Percentiles rank a stretch among this genome's conserved stretches.
These are phyloP conservation scores for Ceyx cyanopectus DNA, from an alignment of 2,113 vertebrate species.

Conservation along the genomic window DNA sequence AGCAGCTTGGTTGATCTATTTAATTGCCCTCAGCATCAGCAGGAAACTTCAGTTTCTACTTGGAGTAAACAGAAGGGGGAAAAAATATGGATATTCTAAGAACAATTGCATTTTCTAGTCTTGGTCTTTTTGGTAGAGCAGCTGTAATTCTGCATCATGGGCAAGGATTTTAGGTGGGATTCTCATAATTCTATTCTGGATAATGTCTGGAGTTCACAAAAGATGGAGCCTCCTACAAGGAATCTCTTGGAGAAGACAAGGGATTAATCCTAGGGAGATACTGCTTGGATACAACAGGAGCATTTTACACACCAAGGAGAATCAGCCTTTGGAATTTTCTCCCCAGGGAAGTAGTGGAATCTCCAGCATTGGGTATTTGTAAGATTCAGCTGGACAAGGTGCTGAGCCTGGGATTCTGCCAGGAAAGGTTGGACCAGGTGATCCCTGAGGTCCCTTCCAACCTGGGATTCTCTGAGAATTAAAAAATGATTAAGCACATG, in stretches of 20 bases:
- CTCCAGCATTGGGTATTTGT: not conserved
- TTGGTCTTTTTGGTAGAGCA: not conserved
- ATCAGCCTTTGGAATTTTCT: not conserved
- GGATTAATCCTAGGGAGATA: not conserved
- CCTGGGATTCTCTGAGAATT: not conserved
- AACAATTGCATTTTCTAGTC: not conserved
- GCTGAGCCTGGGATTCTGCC: not conserved
- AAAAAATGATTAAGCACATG: not conserved
- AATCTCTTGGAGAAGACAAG: not conserved
- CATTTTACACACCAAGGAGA: not conserved
- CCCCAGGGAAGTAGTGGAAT: not conserved
- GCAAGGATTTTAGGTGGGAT: not conserved
- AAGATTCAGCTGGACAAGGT: too few species aligned
- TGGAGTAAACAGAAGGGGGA: not conserved
- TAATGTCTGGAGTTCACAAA: not conserved
- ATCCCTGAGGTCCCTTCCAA: not conserved
- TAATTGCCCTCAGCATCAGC: not conserved
- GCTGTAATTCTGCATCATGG: not conserved
- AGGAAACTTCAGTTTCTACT: not conserved
- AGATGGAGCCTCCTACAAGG: not conserved
- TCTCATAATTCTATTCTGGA: not conserved
- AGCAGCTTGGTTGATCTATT: conserved; percentile 28
- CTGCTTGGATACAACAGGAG: not conserved
- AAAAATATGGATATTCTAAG: not conserved
- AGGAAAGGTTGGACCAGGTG: not conserved